Percentiles rank a stretch among this genome's conserved stretches.
Evolutionary conservation across 2,888 invertebrate genomes (phyloP).

Genomic region (Heteromurus nitidus): DNA sequence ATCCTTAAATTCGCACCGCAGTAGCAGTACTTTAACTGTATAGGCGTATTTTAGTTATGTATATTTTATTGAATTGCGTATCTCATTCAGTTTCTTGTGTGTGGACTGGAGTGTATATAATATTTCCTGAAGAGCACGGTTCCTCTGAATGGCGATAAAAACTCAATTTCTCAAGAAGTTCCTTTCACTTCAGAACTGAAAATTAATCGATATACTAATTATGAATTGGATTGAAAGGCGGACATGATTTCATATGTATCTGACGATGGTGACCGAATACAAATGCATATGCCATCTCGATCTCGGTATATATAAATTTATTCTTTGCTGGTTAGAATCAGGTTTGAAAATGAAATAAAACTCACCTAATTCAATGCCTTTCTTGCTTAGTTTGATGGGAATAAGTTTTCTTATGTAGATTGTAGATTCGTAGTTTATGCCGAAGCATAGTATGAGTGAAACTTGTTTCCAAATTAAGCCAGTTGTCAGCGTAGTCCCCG

Average conservation of each 20-base stretch:
- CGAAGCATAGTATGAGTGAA: background rate
- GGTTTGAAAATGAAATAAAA: slow-evolving; percentile 18
- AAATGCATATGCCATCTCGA: too few species aligned
- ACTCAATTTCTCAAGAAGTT: background rate
- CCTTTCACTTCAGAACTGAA: background rate
- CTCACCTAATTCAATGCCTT: background rate
- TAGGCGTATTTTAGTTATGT: too few species aligned
- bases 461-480: slow-evolving; percentile 10
- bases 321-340: background rate
- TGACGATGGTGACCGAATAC: too few species aligned
- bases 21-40: too few species aligned
- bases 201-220: slow-evolving; percentile 1
- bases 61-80: background rate
- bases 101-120: too few species aligned
- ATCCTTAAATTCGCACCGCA: too few species aligned
- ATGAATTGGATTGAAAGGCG: too few species aligned
- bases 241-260: too few species aligned
- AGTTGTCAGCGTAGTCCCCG: too few species aligned
- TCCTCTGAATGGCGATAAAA: background rate
- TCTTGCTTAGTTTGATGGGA: background rate
- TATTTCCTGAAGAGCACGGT: too few species aligned
- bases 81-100: background rate
- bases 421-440: too few species aligned
- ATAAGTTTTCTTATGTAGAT: slow-evolving; percentile 3
- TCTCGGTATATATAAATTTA: too few species aligned